These are phyloP conservation scores for Philotrypesis tridentata DNA, from an alignment of 1,140 invertebrate species.

Conservation along the genomic window DNA sequence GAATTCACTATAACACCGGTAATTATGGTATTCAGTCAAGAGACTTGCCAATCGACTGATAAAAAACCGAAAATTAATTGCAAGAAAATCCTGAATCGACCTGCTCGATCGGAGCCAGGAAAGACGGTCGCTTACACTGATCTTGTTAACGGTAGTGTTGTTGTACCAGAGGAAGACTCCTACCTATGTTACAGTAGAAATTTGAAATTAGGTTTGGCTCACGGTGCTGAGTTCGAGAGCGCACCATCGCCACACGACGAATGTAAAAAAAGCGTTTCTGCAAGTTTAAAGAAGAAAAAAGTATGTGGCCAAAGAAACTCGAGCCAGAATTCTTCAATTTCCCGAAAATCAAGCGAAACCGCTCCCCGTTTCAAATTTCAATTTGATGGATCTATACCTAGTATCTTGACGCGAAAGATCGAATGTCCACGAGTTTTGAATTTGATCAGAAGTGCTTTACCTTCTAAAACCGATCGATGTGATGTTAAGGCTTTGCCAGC, in stretches of 20 bases:
- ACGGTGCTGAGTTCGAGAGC: slow-evolving; percentile 44
- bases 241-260: background rate
- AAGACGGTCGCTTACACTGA: slow-evolving; percentile 6
- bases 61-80: slow-evolving; percentile 19
- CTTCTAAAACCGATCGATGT: background rate
- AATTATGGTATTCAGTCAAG: slow-evolving; percentile 56
- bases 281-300: background rate
- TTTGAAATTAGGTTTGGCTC: slow-evolving; percentile 52
- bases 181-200: slow-evolving; percentile 57
- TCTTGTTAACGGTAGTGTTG: slow-evolving; percentile 52
- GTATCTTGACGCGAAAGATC: background rate
- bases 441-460: background rate
- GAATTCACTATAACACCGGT: slow-evolving; percentile 63
- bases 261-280: background rate
- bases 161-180: slow-evolving; percentile 54
- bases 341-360: background rate
- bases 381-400: background rate
- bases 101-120: slow-evolving; percentile 53
- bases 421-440: background rate
- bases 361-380: background rate
- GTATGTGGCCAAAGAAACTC: background rate
- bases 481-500: background rate
- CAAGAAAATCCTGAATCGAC: slow-evolving; percentile 53
- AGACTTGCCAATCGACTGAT: slow-evolving; percentile 41
- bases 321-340: background rate